Evolutionary conservation across 2,113 vertebrate species (phyloP).

Genomic region (Lophura nycthemera): DNA sequence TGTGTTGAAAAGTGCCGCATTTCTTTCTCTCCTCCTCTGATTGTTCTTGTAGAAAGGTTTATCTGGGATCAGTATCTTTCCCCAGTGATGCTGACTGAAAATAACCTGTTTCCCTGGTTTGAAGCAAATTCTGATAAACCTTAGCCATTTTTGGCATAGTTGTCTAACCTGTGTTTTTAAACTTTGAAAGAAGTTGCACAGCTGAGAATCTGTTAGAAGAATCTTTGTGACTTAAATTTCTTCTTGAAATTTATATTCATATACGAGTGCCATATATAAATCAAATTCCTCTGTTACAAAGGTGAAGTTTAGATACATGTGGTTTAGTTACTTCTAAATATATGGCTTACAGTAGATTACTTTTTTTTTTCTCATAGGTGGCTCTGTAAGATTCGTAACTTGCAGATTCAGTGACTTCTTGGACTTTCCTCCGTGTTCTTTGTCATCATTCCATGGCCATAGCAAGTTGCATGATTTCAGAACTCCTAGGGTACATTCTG

Average conservation of each 20-base stretch:
- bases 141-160: neutral
- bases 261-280: no score
- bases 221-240: neutral
- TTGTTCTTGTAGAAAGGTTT: neutral
- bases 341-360: neutral
- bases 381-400: neutral
- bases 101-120: neutral
- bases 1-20: neutral
- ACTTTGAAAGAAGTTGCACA: neutral
- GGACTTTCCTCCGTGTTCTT: neutral
- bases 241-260: neutral
- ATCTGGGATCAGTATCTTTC: neutral
- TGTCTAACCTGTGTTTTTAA: neutral
- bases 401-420: neutral
- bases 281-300: neutral
- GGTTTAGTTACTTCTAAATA: neutral
- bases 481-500: neutral
- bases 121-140: neutral
- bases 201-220: neutral
- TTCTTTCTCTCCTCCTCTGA: neutral
- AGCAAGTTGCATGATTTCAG: neutral
- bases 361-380: neutral
- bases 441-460: neutral
- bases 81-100: neutral
- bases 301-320: no score